These are phyloP conservation scores for Trogon melanurus DNA, from an alignment of 2,113 vertebrate species.

Conservation along the genomic window DNA sequence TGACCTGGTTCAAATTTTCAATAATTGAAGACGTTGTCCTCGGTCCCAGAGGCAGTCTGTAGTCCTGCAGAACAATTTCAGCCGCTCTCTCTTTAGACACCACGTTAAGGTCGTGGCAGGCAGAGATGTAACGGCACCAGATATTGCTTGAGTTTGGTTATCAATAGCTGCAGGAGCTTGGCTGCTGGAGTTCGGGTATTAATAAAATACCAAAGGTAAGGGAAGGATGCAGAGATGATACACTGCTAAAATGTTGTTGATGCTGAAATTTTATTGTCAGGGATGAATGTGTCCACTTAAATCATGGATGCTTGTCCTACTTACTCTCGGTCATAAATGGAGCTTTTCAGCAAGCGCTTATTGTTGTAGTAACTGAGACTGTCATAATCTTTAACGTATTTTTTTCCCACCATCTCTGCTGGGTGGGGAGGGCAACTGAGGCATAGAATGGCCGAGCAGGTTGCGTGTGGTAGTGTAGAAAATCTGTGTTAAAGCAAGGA, in stretches of 20 bases:
- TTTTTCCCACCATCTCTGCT: background rate
- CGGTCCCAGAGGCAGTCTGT: background rate
- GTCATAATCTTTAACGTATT: background rate
- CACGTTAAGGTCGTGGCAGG: accelerated
- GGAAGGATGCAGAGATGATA: background rate
- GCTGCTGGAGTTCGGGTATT: background rate
- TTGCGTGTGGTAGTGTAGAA: background rate
- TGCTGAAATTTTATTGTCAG: background rate
- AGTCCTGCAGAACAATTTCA: background rate
- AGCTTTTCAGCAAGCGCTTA: background rate
- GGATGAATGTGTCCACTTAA: background rate
- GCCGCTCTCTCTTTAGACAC: background rate
- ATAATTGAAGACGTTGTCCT: background rate
- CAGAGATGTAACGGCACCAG: background rate
- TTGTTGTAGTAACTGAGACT: background rate
- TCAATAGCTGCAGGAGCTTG: background rate
- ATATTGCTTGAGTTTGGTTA: background rate
- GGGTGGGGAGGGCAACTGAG: background rate
- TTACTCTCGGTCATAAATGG: background rate
- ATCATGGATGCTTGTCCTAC: accelerated
- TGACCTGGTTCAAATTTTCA: background rate
- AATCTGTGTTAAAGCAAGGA: background rate
- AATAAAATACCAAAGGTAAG: background rate
- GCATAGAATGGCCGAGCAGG: background rate
- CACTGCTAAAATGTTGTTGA: background rate